A percentile compares a stretch with the other conserved stretches of the same genome.
These are phyloP conservation scores for Myrmecophaga tridactyla DNA, from an alignment of 2,113 vertebrate species.

Conservation along the genomic window DNA sequence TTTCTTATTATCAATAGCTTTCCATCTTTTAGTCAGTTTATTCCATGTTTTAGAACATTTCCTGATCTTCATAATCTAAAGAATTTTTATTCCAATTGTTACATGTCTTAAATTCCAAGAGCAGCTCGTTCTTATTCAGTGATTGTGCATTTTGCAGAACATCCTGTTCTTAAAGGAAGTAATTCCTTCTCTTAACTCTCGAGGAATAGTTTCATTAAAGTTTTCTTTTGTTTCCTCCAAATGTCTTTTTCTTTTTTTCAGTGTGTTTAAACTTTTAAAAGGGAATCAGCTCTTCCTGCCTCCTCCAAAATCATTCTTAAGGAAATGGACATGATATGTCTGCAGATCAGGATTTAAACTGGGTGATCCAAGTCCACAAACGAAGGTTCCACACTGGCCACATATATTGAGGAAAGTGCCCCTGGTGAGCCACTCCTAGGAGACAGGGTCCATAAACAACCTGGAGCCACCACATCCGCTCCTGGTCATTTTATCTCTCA, in stretches of 20 bases:
- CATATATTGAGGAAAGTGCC: not conserved
- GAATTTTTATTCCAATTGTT: not conserved
- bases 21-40: not conserved
- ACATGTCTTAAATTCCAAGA: not conserved
- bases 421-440: not conserved
- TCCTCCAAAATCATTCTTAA: constrained; percentile 9
- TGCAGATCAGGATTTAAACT: constrained; percentile 20
- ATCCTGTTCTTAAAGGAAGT: not conserved
- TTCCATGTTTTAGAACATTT: not conserved
- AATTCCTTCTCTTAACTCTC: not conserved
- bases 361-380: not conserved
- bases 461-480: not conserved
- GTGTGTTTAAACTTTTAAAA: constrained; percentile 24
- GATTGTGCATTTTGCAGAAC: not conserved
- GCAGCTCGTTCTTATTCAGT: not conserved
- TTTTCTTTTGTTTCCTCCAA: not conserved
- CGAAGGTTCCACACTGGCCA: not conserved
- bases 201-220: not conserved
- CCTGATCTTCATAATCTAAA: not conserved
- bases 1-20: not conserved
- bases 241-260: not conserved
- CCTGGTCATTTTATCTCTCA: not conserved
- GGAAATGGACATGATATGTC: not conserved
- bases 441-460: not conserved
- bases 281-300: constrained; percentile 6